Evolutionary conservation across 2,797 vertebrate genomes (phyloP), one percentile per base, ranked within the genome.

Genomic region (Percopsis omiscomaycus): DNA sequence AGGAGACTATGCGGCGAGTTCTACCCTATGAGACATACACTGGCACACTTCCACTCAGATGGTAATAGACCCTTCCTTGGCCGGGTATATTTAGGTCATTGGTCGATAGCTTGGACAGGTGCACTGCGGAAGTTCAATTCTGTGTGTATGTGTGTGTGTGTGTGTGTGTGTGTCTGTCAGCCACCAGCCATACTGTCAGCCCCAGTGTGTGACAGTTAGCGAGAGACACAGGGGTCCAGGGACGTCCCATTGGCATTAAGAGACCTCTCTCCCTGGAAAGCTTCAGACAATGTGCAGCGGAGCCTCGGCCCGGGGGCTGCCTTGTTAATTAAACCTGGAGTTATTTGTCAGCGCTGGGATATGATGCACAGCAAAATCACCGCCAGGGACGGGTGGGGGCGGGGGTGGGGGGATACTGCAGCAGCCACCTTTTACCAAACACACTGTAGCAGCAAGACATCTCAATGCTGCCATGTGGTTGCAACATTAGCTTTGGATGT

Each of bases 301-400:
- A 56, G 66, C 74, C 84, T 81, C 73, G 2, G 64, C 27, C 27
- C 10, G 14, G 59, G 82, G 81, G 79, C 69, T 52, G 75, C 73
- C 78, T 81, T 79, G 84, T 89, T 89, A 88, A 89, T 90, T 90
- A 89, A 87, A 88, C 75, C 80, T 37, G 32, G 78, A 79, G 81
- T 79, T 86, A 84, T 88, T 91, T 89, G 84, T 89, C 84, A 86
- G 84, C 6, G 68, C 55, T 48, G 58, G 67, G 74, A 82, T 84
- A 87, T 81, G 87, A 84, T 86, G 77, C 85, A 82, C 79, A 71
- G 69, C n/a, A 3, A 74, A 75, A 83, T 84, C 80, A 71, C 81
- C 32, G 56, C 68, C 45, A 56, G 82, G 71, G 78, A 70, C 1
- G 22, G 70, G 71, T 54, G 67, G 72, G 78, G 84, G 79, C 75